Evolutionary conservation across 2,797 vertebrate species (phyloP), one percentile per base, ranked within the genome.

Genomic region (Neostethus bicornis): DNA sequence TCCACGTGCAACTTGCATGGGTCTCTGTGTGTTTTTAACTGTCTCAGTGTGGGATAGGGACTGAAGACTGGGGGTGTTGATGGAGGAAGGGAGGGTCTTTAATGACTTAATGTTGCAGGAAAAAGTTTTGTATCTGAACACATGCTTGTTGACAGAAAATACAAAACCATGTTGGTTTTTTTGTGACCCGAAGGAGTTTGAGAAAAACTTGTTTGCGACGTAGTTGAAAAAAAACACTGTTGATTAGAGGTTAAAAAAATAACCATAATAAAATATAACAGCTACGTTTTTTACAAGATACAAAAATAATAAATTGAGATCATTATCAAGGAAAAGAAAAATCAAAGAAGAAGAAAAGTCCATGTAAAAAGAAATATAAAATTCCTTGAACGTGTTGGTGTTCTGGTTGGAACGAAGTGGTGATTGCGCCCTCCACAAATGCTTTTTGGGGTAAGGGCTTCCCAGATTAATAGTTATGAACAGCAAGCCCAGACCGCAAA

Each of bases 401-500:
- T 81, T 68, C 68, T 52, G 75, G 29, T 14, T 77, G 77, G 54
- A 73, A 66, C 67, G 23, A 65, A 56, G 56, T 90, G 96, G 87
- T 77, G 96, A 93, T 88, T 87, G 95, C 91, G 93, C 91, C 94
- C 93, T 93, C 93, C 96, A 92, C 95, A 88, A 97, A 98, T 98
- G 96, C 96, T 98, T 98, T 97, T 98, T 98, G 96, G 96, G 96
- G 96, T 98, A 98, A 98, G 96, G 96, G 96, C 96, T 97, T 98
- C 94, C 96, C 94, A 96, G 94, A 91, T 95, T 93, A 92, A 93
- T 91, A 95, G 90, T 94, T 90, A n/a, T n/a, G n/a, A n/a, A 97
- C 96, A 96, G 96, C 96, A 98, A 98, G 96, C 96, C 96, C 96
- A 98, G 96, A 98, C 96, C 96, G 96, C 96, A 98, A 98, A 98